phyloP scores from a whole-genome alignment of 2,113 vertebrate genomes.

The Cyphomyrus plagiostoma region DNA sequence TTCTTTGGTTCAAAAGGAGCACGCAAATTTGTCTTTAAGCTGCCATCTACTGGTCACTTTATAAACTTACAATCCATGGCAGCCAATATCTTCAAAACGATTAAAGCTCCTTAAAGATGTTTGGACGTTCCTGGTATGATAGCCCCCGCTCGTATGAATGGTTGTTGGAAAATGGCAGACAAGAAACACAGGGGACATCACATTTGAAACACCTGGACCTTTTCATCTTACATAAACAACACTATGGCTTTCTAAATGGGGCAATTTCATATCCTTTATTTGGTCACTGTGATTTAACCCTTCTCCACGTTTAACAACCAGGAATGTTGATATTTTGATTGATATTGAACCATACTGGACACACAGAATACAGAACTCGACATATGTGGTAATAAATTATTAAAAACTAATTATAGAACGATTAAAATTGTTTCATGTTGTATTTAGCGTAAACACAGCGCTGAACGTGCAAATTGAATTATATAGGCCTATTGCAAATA shows the following conservation, averaged over 20 bases:
- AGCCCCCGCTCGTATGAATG: not conserved
- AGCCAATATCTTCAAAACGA: not conserved
- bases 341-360: not conserved
- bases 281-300: not conserved
- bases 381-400: not conserved
- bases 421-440: not conserved
- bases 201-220: not conserved
- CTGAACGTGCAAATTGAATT: not conserved
- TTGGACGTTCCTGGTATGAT: not conserved
- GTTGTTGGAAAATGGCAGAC: not conserved
- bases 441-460: not conserved
- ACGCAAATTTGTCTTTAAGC: not conserved
- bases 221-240: slow-evolving; percentile 3
- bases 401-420: not conserved
- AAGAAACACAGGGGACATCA: not conserved
- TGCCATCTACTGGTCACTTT: slow-evolving; percentile 13
- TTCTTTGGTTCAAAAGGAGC: not conserved
- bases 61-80: not conserved
- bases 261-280: not conserved
- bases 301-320: not conserved
- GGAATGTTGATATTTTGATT: not conserved
- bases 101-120: not conserved
- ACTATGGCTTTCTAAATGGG: not conserved
- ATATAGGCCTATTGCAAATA: not conserved
- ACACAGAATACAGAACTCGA: not conserved